Evolutionary conservation across 2,797 vertebrate species (phyloP).

Genomic region (Podargus strigoides): DNA sequence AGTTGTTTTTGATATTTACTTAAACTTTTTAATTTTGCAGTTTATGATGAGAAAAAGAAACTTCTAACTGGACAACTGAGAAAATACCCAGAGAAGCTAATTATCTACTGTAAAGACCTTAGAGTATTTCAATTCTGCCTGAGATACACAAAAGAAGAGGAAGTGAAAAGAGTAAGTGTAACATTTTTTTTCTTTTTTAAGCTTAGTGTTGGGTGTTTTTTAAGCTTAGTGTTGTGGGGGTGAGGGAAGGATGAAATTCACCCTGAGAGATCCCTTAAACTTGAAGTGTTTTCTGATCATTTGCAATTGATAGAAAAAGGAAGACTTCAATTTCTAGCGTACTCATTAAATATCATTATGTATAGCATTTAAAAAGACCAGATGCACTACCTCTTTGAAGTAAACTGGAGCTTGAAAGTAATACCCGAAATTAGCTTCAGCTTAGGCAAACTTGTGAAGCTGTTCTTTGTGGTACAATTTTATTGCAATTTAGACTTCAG

Average conservation of each 20-base stretch:
- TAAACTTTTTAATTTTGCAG: constrained; percentile 59
- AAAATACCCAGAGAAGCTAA: constrained; percentile 84
- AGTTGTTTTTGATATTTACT: not conserved
- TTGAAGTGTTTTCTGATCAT: not conserved
- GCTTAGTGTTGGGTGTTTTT: not conserved
- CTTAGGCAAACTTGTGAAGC: not conserved
- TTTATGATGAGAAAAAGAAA: constrained; percentile 88
- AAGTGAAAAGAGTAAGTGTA: constrained; percentile 82
- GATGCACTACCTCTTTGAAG: not conserved
- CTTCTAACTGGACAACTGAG: constrained; percentile 75
- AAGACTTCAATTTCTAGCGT: not conserved
- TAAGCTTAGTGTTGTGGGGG: not conserved
- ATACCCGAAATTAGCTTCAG: not conserved
- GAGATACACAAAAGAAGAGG: constrained; percentile 85
- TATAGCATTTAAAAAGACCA: not conserved
- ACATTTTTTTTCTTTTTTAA: not conserved
- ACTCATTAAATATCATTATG: not conserved
- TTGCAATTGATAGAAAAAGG: not conserved
- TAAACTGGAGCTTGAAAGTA: not conserved
- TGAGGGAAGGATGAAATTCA: not conserved
- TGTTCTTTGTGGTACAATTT: not conserved
- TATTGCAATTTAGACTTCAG: not conserved
- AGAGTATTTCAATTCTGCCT: constrained; percentile 86
- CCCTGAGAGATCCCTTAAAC: not conserved
- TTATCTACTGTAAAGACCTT: constrained; percentile 87